A percentile compares a stretch with the other conserved stretches of the same genome.
Conservation (phyloP, 2,888 invertebrate species). For the Monopis laevigella region DNA sequence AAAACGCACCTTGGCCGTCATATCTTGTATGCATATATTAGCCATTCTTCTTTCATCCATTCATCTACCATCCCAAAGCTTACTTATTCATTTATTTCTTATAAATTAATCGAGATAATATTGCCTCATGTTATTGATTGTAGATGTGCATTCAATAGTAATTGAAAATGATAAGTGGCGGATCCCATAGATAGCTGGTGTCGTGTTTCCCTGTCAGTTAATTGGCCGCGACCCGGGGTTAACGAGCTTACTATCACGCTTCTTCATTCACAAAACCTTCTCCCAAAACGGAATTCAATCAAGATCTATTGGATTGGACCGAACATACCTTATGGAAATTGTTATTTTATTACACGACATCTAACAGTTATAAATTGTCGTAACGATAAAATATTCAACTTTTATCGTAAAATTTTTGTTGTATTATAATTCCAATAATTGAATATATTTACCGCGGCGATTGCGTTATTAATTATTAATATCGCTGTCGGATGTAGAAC, state of each 20-base stretch:
- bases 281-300: conserved; percentile 1
- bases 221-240: conserved; percentile 11
- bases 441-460: background rate
- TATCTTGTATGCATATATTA: too few relatives aligned
- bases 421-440: conserved; percentile 1
- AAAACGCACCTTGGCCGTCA: too few relatives aligned
- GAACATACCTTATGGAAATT: background rate
- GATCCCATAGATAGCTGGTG: conserved; percentile 12
- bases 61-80: too few relatives aligned
- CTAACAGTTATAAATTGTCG: conserved; percentile 1
- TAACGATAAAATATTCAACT: too few relatives aligned
- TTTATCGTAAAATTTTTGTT: background rate
- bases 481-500: background rate
- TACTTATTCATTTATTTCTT: too few relatives aligned
- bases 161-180: conserved; percentile 12
- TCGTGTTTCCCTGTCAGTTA: conserved; percentile 10
- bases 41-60: too few relatives aligned
- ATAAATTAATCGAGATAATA: too few relatives aligned
- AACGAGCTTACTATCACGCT: too few relatives aligned
- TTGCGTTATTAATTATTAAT: conserved; percentile 2
- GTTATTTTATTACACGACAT: background rate
- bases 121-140: too few relatives aligned
- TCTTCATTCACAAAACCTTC: background rate
- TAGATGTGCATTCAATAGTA: too few relatives aligned
- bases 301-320: too few relatives aligned